Evolutionary conservation across 2,888 invertebrate species (phyloP).

Genomic region (Neoscelio sp.): DNA sequence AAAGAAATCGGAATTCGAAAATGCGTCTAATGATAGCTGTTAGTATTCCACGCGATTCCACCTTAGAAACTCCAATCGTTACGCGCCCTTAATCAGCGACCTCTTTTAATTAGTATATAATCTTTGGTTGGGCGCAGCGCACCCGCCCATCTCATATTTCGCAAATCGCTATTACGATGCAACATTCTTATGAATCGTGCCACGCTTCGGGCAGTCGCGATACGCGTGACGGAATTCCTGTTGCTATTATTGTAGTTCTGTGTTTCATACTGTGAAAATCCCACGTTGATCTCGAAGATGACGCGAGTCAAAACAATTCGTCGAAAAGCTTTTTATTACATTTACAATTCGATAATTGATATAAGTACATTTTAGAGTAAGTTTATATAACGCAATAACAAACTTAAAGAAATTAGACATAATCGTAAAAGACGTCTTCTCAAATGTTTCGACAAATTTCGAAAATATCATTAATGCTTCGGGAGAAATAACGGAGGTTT

Average conservation of each 20-base stretch:
- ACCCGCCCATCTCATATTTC: constrained; percentile 69
- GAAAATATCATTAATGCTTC: constrained; percentile 62
- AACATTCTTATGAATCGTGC: constrained; percentile 69
- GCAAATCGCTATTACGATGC: constrained; percentile 69
- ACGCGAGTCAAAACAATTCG: not conserved
- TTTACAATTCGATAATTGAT: constrained; percentile 62
- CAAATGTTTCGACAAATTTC: constrained; percentile 62
- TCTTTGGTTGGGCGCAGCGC: constrained; percentile 68
- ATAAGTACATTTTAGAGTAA: constrained; percentile 60
- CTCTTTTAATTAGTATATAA: constrained; percentile 68
- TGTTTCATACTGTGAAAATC: constrained; percentile 31
- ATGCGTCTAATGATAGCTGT: constrained; percentile 49
- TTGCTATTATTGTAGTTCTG: constrained; percentile 48
- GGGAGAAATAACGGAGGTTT: too few species aligned
- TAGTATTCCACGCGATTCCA: constrained; percentile 65
- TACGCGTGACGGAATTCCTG: constrained; percentile 67
- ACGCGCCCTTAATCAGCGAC: constrained; percentile 67
- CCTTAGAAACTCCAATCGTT: constrained; percentile 64
- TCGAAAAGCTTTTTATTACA: constrained; percentile 62
- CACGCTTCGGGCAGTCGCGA: constrained; percentile 66
- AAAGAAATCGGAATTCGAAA: constrained; percentile 53
- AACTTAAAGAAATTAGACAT: constrained; percentile 57
- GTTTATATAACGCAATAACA: constrained; percentile 62
- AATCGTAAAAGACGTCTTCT: constrained; percentile 56
- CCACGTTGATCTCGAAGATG: constrained; percentile 43